Conservation (phyloP, 2,113 vertebrate genomes). For the Siniperca chuatsi region DNA sequence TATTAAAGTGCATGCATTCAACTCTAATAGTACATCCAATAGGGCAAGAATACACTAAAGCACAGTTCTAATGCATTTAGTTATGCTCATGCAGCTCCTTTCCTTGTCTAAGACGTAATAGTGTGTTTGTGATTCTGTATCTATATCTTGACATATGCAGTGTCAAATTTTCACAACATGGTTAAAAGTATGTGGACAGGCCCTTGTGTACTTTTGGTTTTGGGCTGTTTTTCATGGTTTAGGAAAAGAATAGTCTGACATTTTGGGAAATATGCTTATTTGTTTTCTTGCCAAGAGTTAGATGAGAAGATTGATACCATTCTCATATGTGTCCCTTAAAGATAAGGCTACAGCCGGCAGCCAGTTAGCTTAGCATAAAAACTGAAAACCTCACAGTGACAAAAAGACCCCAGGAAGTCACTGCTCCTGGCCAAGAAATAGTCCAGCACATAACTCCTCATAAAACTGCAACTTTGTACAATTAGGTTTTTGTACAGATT, state of each 20-base stretch:
- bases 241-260: not conserved
- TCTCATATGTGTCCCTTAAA: not conserved
- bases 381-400: not conserved
- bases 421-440: not conserved
- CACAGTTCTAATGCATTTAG: slow-evolving; percentile 4
- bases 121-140: not conserved
- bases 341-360: not conserved
- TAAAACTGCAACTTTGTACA: not conserved
- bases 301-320: not conserved
- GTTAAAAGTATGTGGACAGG: not conserved
- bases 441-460: not conserved
- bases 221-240: not conserved
- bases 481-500: not conserved
- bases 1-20: not conserved
- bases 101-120: not conserved
- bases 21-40: slow-evolving; percentile 16
- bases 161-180: not conserved
- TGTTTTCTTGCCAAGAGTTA: not conserved
- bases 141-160: not conserved
- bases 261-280: not conserved
- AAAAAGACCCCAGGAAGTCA: not conserved
- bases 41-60: not conserved
- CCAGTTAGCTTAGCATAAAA: not conserved
- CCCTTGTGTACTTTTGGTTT: not conserved
- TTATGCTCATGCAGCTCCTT: not conserved